Evolutionary conservation across 2,888 invertebrate species (phyloP), one percentile per base, ranked within the genome.

Genomic region (Xestia c-nigrum): DNA sequence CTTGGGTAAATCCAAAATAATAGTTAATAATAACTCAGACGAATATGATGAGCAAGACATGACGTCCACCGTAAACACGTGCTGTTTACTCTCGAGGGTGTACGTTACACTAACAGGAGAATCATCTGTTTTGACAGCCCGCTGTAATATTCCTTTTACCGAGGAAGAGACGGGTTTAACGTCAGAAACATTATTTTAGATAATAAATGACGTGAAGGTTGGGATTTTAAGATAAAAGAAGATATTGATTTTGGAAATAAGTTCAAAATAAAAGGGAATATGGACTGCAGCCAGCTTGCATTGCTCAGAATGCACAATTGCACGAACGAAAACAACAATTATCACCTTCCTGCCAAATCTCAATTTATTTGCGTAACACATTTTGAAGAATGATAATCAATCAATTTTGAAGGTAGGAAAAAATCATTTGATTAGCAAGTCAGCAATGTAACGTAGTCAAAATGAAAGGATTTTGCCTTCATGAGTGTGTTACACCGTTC

Each of bases 1-100:
- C 31, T 38, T 38, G 38, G 31, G 61, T 38, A 19, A 61, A 61
- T 38, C 38, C 31, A 61, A 19, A 61, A 61, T 38, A 10, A 38
- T 24, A 19, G 38, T 19, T 21, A n/a, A 57, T 0, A 40, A 47
- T 61, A 52, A 4, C 7, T 16, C n/a, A 9, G 5, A 21, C 40
- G 19, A 38, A 38, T 61, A 61, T 38, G 81, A 81, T 75, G 78
- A 72, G 69, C 21, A 75, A 74, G 82, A 77, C 85, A 79, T 74
- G 71, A 74, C 55, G 40, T 31, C 21, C 64, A 70, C n/a, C 66
- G 84, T 85, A 75, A 86, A 80, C 81, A 85, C 55, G 12, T 16
- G 0, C 74, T 80, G 78, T 80, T 79, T 85, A 85, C 72, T 71
- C 74, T n/a, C 40, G 46, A 55, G n/a, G 38, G 72, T 63, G 72